phyloP scores from a whole-genome alignment of 2,888 invertebrate genomes.

The Chelonus formosanus region DNA sequence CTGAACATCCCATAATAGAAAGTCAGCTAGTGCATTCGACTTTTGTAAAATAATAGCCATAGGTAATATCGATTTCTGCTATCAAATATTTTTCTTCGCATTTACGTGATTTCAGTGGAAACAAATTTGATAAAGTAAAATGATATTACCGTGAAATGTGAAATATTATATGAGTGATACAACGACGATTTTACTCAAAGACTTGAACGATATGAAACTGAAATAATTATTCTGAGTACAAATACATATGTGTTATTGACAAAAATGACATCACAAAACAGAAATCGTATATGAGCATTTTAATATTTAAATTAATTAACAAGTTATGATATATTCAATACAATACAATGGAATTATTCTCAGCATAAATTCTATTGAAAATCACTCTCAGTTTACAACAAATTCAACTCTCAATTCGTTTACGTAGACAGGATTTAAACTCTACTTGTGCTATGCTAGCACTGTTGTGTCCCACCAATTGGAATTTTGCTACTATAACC shows the following conservation, averaged over 20 bases:
- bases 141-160: no score
- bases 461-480: conserved; percentile 26
- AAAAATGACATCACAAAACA: no score
- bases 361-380: conserved; percentile 19
- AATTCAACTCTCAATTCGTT: conserved; percentile 34
- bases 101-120: not conserved
- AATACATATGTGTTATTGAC: no score
- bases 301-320: no score
- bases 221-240: no score
- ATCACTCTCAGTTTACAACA: conserved; percentile 30
- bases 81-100: no score
- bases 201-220: no score
- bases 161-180: no score
- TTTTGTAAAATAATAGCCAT: conserved; percentile 36
- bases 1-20: no score
- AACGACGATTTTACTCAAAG: no score
- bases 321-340: not conserved
- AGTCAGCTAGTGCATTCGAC: conserved; percentile 28
- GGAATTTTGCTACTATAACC: conserved; percentile 31
- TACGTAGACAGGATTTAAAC: conserved; percentile 28
- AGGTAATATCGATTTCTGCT: conserved; percentile 31
- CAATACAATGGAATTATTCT: conserved; percentile 12
- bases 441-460: conserved; percentile 11
- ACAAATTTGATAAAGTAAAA: conserved; percentile 29
- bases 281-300: no score